A percentile compares a stretch with the other conserved stretches of the same genome.
Conservation (phyloP, 2,797 vertebrate genomes). For the Echeneis naucrates region DNA sequence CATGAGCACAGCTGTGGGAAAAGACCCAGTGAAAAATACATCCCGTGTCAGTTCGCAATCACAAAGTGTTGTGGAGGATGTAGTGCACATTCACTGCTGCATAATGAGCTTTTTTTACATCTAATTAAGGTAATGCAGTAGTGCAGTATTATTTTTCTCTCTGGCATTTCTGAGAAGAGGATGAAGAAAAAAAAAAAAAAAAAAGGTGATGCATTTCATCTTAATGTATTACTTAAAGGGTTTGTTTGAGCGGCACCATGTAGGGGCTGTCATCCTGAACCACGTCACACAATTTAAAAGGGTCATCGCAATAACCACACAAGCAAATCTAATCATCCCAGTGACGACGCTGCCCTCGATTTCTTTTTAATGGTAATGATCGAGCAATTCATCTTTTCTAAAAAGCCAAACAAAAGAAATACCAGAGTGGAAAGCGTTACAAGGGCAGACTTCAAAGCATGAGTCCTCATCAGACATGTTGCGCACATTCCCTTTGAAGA, state of each 20-base stretch:
- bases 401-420: constrained; percentile 64
- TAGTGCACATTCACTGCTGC: constrained; percentile 33
- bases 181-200: not conserved
- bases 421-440: constrained; percentile 58
- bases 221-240: constrained; percentile 19
- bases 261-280: constrained; percentile 12
- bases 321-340: constrained; percentile 56
- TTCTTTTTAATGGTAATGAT: constrained; percentile 60
- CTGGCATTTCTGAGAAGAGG: constrained; percentile 27
- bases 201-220: constrained; percentile 32
- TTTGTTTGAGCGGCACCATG: not conserved
- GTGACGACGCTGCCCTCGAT: constrained; percentile 42
- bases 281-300: constrained; percentile 19
- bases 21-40: constrained; percentile 55
- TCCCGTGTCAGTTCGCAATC: constrained; percentile 31
- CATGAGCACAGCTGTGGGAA: constrained; percentile 66
- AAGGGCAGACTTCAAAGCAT: constrained; percentile 74
- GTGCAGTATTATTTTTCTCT: constrained; percentile 3
- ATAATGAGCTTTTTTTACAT: constrained; percentile 33
- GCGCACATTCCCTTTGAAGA: constrained; percentile 74
- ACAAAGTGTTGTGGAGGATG: constrained; percentile 20
- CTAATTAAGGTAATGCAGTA: constrained; percentile 11
- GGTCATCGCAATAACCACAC: constrained; percentile 45
- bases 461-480: constrained; percentile 69
- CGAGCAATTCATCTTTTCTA: constrained; percentile 61